A percentile compares a stretch with the other conserved stretches of the same genome.
phyloP scores from a whole-genome alignment of 53 echinoderm and acorn worm genomes.

The Temnopleurus reevesii region DNA sequence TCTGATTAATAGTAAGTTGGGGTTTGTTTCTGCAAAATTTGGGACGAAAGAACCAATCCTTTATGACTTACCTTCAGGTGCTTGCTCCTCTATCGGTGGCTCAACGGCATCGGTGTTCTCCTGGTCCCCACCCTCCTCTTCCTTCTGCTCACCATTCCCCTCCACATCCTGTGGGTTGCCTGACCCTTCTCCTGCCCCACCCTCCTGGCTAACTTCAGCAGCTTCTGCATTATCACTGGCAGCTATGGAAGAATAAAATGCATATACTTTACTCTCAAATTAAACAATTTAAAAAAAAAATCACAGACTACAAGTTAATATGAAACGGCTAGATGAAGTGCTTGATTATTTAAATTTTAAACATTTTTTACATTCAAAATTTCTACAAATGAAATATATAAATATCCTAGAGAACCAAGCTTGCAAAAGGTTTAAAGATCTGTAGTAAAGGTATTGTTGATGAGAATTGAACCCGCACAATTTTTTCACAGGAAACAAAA shows the following conservation, averaged over 20 bases:
- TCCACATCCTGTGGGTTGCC: not conserved
- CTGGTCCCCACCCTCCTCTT: not conserved
- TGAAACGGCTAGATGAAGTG: too few species aligned
- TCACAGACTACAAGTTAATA: not conserved
- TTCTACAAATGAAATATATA: too few species aligned
- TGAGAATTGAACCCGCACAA: too few species aligned
- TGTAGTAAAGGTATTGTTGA: too few species aligned
- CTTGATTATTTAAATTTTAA: too few species aligned
- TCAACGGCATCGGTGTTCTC: slow-evolving; percentile 1
- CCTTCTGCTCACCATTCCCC: not conserved
- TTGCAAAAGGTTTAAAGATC: too few species aligned
- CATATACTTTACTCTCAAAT: not conserved
- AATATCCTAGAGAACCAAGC: too few species aligned
- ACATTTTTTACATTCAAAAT: too few species aligned
- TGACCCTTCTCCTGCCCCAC: not conserved
- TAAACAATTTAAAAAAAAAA: not conserved
- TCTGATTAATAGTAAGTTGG: too few species aligned
- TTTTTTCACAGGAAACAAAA: too few species aligned
- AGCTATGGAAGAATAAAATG: not conserved
- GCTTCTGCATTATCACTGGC: not conserved
- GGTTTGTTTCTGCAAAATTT: too few species aligned
- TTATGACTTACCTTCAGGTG: slow-evolving; percentile 17
- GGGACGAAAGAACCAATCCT: not conserved
- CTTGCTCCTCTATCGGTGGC: not conserved
- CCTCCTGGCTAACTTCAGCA: slow-evolving; percentile 38